These are phyloP conservation scores for Deroptyus accipitrinus DNA, from an alignment of 2,113 vertebrate genomes.

Conservation along the genomic window DNA sequence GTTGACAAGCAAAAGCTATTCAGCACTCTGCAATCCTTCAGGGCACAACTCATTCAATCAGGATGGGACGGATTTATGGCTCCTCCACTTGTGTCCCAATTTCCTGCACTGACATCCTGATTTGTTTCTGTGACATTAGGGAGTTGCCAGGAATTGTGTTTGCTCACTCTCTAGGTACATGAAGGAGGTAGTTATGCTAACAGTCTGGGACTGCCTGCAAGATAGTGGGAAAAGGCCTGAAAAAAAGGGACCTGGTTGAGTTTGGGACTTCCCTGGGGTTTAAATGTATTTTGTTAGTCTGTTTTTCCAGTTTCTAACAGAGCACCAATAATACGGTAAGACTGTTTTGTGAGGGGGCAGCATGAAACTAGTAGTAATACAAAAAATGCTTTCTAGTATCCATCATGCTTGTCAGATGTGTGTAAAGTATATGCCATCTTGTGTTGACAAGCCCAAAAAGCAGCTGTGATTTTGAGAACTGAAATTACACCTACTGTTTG, in stretches of 20 bases:
- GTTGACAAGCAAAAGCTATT: constrained; percentile 35
- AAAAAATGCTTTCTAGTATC: constrained; percentile 15
- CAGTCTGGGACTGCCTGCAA: background rate
- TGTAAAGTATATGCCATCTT: constrained; percentile 76
- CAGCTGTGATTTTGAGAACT: constrained; percentile 34
- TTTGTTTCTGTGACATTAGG: constrained; percentile 61
- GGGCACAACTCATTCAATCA: constrained; percentile 50
- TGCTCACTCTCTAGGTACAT: background rate
- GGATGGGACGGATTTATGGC: constrained; percentile 51
- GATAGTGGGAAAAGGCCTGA: background rate
- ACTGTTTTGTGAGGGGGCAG: background rate
- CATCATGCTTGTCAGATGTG: constrained; percentile 63
- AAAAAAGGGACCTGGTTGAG: background rate
- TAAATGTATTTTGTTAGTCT: background rate
- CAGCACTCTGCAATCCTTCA: constrained; percentile 45
- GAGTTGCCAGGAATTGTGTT: background rate
- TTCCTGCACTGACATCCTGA: constrained; percentile 63
- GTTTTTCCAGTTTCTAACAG: background rate
- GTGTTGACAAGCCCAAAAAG: constrained; percentile 70
- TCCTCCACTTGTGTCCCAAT: constrained; percentile 42
- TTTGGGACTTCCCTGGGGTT: background rate
- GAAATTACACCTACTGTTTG: background rate
- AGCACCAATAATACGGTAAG: background rate
- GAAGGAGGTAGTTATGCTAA: background rate
- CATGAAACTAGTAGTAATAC: background rate